Evolutionary conservation across 2,113 vertebrate species (phyloP).

Genomic region (Mus pahari): DNA sequence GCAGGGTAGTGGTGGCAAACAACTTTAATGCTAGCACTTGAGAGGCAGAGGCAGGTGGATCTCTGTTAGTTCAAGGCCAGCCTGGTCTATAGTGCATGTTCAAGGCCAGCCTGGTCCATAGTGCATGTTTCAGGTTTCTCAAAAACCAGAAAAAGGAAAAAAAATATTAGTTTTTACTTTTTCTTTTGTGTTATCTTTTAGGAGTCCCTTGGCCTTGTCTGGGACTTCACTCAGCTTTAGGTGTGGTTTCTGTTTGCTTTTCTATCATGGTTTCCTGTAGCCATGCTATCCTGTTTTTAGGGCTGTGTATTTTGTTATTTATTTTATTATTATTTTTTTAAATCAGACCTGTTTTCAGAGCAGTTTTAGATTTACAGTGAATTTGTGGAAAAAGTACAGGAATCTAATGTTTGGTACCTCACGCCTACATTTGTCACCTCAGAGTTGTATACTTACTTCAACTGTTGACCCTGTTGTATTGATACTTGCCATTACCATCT

Average conservation of each 20-base stretch:
- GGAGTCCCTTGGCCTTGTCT: background rate
- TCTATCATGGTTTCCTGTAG: background rate
- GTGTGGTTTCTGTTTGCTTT: background rate
- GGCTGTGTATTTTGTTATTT: background rate
- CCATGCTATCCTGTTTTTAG: background rate
- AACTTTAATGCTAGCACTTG: background rate
- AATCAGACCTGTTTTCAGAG: background rate
- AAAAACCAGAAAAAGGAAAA: background rate
- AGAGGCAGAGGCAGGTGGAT: background rate
- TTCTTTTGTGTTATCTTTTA: background rate
- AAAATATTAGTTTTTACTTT: background rate
- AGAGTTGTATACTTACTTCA: background rate
- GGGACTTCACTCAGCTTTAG: background rate
- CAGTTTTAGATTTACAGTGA: background rate
- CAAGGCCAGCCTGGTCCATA: background rate
- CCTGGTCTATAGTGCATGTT: background rate
- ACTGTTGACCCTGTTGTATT: background rate
- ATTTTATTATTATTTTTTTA: too few relatives aligned
- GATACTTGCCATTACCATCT: background rate
- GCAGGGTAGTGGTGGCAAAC: background rate
- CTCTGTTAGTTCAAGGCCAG: background rate
- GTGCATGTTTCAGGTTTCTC: background rate
- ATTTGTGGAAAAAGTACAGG: background rate
- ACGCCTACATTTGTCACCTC: background rate
- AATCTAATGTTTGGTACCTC: background rate